Base-by-base conservation (phyloP, 2,888 invertebrate species). In the Meghimatium bilineatum region DNA sequence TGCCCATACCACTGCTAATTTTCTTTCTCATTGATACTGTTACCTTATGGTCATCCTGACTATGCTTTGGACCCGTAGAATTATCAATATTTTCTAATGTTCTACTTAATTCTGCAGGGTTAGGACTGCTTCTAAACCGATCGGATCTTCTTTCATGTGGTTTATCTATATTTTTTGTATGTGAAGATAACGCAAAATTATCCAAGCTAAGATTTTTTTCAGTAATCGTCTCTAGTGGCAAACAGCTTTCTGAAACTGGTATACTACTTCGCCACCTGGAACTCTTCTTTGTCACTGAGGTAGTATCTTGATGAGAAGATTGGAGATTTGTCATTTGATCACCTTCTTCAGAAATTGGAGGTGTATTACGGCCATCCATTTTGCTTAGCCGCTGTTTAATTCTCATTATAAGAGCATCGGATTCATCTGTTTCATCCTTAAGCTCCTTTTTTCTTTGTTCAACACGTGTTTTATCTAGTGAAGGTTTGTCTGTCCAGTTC, bases 171-270 rank as follows among this genome's bases (percentile, higher is more conserved):
- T 44, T 67, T 36, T 83, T 79, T 17, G 38, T 52, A 12, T 85
- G 83, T 67, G 74, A 75, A 34, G 67, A 49, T 5, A 80, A 66
- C 38, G 82, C 77, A 26, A 56, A 60, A 44, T 72, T 60, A 20
- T 78, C 79, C 26, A 75, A n/a, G 32, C 79, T 80, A 3, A 66
- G 74, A 44, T 86, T 79, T 80, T 88, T 89, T 85, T 91, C 91
- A 71, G 89, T 89, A n/a, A 90, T 91, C 23, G 89, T 90, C 67
- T 90, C 89, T 66, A 90, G 85, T 81, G 86, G 63, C n/a, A 81
- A 80, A 36, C 72, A 80, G 14, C 79, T 83, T 60, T 85, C 86
- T 38, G 85, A 74, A 63, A 86, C 87, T 63, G 87, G 60, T 14
- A 89, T 87, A 36, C 88, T 88, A 85, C 72, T 87, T 81, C 90